phyloP scores from a whole-genome alignment of 2,113 vertebrate species.

The Esox niger region DNA sequence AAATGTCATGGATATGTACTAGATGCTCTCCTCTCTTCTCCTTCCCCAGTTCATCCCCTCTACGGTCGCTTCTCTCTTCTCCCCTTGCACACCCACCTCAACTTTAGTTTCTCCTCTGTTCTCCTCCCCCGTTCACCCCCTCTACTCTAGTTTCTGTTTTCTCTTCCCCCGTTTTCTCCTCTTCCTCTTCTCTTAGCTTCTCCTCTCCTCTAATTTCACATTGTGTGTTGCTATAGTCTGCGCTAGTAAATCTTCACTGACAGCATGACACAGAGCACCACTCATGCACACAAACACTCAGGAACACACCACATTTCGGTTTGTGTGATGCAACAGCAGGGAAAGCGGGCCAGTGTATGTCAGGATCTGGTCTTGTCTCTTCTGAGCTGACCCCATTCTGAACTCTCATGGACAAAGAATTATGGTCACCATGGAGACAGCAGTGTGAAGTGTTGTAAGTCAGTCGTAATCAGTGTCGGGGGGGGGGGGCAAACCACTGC shows the following conservation, averaged over 20 bases:
- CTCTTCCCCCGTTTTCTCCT: too few species aligned
- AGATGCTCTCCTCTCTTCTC: neutral
- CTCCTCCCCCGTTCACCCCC: too few species aligned
- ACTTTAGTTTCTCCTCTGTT: too few species aligned
- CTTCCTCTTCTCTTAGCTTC: neutral
- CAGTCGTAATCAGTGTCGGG: neutral
- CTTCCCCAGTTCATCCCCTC: too few species aligned
- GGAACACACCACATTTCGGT: neutral
- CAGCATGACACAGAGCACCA: conserved; percentile 2
- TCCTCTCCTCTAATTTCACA: neutral
- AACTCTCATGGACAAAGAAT: neutral
- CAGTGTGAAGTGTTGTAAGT: neutral
- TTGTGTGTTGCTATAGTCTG: neutral
- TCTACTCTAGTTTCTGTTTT: too few species aligned
- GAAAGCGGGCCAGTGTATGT: neutral
- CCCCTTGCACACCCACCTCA: too few species aligned
- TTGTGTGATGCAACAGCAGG: conserved; percentile 38
- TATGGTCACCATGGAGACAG: neutral
- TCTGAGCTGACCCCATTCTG: neutral
- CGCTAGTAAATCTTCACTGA: conserved; percentile 1
- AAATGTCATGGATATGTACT: too few species aligned
- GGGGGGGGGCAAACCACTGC: neutral
- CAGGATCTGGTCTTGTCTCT: neutral
- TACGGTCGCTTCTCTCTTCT: too few species aligned
- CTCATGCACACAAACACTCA: too few species aligned